Base-by-base conservation (phyloP, 2,113 vertebrate genomes). In the Motacilla alba region DNA sequence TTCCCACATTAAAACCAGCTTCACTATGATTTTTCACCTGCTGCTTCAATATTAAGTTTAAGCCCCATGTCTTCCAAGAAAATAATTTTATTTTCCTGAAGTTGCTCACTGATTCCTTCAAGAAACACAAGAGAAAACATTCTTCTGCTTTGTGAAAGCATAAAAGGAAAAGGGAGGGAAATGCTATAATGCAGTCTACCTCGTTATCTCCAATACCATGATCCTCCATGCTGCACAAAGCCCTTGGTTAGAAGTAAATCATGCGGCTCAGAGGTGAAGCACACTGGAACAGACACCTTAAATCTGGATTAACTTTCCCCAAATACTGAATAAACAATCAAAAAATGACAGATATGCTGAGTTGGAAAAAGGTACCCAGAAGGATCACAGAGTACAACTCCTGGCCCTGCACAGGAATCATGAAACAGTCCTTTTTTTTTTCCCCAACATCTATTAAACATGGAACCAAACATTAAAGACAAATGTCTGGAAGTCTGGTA, bases 11-110 rank as follows among this genome's bases (percentile, higher is more conserved):
- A 96, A 92, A 97, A 81, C 52, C 89, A 96, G 76, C 89, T 94
- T 96, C 94, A 75, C 73, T 79, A 92, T 87, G 95, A 67, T 89
- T 96, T 92, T 96, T 97, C 95, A 96, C 94, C 94, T 97, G 89
- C 68, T 96, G 91, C 67, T 94, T 91, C 79, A 64, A n/a, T 89
- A 95, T 97, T 93, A 96, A 82, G 93, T 96, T 90, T 94, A 96
- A 96, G 94, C 62, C 83, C 77, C 85, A 59, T 0, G 12, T 76
- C 91, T 97, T 83, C 67, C 83, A 95, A 93, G 59, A 74, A 92
- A 93, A 91, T 60, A 37, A 85, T 93, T 91, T 76, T 89, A 86
- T 96, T 96, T 96, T 96, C 94, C 15, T 10, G 24, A 93, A 96
- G 72, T 93, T 85, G 96, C 94, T 96, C 78, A 93, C 67, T 3